Conservation (phyloP, 2,797 vertebrate genomes). For the Emys orbicularis region DNA sequence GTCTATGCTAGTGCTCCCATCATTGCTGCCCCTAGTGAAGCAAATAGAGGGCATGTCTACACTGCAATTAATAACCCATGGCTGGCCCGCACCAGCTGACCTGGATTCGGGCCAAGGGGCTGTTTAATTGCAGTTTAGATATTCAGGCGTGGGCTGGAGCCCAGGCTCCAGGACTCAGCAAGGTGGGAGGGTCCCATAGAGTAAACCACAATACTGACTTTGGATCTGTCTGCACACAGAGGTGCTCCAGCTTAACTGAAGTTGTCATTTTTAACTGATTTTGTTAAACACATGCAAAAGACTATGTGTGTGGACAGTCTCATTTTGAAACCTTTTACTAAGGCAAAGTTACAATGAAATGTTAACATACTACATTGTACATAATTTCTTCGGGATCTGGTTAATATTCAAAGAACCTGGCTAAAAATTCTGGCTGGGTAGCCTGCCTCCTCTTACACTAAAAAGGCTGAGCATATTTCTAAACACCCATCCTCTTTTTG, state of each 20-base stretch:
- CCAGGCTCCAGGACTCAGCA: neutral
- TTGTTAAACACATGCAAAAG: accelerated
- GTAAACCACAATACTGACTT: accelerated
- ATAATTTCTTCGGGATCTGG: too few relatives aligned
- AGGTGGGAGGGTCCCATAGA: neutral
- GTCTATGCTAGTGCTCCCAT: neutral
- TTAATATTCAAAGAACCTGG: too few relatives aligned
- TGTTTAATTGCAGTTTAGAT: neutral
- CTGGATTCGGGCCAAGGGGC: neutral
- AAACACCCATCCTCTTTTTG: too few relatives aligned
- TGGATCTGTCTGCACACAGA: neutral
- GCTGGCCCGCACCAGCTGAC: neutral
- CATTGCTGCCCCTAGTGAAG: neutral
- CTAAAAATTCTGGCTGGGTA: too few relatives aligned
- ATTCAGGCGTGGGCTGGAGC: neutral
- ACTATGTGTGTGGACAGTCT: neutral
- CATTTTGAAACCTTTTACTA: too few relatives aligned
- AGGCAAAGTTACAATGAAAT: too few relatives aligned
- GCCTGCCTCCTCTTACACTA: too few relatives aligned
- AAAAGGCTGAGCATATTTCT: too few relatives aligned
- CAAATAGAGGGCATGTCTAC: neutral
- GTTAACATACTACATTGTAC: too few relatives aligned
- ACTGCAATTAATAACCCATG: neutral
- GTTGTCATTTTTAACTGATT: neutral
- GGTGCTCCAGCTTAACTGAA: accelerated